phyloP scores from a whole-genome alignment of 2,113 vertebrate species.

The Paramisgurnus dabryanus region DNA sequence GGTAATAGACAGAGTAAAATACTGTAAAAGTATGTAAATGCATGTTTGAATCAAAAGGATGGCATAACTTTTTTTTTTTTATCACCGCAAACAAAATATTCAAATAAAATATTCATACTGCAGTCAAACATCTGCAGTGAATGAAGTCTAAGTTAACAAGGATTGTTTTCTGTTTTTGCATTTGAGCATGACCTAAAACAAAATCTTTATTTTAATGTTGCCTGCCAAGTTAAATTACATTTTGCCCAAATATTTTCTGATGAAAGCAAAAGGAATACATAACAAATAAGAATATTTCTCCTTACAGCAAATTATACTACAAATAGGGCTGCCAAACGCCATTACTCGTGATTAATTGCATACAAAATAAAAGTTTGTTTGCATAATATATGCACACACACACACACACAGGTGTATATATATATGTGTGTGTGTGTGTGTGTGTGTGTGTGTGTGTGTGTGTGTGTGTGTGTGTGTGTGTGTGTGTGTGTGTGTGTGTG shows the following conservation, averaged over 20 bases:
- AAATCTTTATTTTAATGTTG: neutral
- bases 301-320: neutral
- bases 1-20: conserved; percentile 10
- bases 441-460: no score
- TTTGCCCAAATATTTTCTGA: neutral
- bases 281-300: neutral
- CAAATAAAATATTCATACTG: neutral
- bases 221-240: neutral
- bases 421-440: no score
- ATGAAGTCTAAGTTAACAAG: neutral
- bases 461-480: no score
- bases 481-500: no score
- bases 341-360: no score
- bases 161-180: conserved; percentile 4
- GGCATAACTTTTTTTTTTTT: neutral
- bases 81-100: neutral
- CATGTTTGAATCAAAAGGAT: neutral
- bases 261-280: neutral
- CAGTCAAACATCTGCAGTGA: conserved; percentile 1
- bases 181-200: neutral
- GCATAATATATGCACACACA: no score
- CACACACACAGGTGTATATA: no score
- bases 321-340: neutral
- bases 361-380: no score
- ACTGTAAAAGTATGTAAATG: neutral